A percentile compares a stretch with the other conserved stretches of the same genome.
Evolutionary conservation across 2,797 vertebrate genomes (phyloP).

Genomic region (Poecilia gillii): DNA sequence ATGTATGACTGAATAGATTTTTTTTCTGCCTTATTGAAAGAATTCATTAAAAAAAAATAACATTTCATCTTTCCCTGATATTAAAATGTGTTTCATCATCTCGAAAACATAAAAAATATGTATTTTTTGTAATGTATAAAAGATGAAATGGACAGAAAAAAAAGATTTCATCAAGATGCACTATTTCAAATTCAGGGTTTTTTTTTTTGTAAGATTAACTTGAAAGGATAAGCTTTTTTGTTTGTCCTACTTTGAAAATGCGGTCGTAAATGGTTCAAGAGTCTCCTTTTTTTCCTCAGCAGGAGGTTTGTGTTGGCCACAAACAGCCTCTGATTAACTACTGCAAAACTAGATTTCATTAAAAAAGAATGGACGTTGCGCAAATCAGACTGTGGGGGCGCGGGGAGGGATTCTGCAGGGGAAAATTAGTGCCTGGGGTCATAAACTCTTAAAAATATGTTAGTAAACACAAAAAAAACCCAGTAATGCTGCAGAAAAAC

Average conservation of each 20-base stretch:
- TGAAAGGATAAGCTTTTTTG: background rate
- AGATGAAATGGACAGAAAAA: background rate
- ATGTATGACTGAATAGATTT: background rate
- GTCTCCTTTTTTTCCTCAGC: background rate
- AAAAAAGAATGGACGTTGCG: conserved; percentile 16
- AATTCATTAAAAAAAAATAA: background rate
- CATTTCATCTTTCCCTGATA: background rate
- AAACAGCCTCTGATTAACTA: conserved; percentile 11
- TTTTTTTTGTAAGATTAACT: background rate
- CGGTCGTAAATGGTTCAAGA: conserved; percentile 8
- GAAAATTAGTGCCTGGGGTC: background rate
- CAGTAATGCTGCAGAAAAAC: background rate
- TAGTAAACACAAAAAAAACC: background rate
- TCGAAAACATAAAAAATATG: background rate
- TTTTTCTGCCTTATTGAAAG: background rate
- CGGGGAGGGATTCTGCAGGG: background rate
- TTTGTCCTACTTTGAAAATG: background rate
- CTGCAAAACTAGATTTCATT: conserved; percentile 22
- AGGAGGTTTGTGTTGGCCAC: conserved; percentile 1
- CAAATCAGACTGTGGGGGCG: background rate
- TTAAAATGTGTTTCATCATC: background rate
- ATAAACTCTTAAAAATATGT: background rate
- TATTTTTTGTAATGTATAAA: too few species aligned
- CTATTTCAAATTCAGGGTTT: background rate
- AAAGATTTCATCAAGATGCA: background rate